phyloP scores from a whole-genome alignment of 2,888 invertebrate genomes.

The Arrhopalites spinosus region DNA sequence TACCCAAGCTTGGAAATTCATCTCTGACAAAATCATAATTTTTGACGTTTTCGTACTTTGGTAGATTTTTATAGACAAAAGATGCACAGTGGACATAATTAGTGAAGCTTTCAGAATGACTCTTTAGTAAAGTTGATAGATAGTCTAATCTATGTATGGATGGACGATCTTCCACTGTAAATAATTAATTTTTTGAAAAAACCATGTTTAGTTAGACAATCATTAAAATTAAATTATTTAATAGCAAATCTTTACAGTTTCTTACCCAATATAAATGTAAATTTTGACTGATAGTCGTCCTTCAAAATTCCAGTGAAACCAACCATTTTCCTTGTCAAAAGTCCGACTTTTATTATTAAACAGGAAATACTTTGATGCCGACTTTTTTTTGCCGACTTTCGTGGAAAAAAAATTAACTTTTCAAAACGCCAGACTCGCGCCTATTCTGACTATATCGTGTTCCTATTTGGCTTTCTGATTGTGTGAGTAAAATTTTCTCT shows the following conservation, averaged over 20 bases:
- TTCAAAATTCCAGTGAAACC: constrained; percentile 42
- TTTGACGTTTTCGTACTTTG: neutral
- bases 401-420: no score
- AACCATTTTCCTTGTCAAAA: constrained; percentile 38
- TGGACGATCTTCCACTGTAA: constrained; percentile 42
- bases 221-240: constrained; percentile 8
- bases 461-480: neutral
- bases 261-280: constrained; percentile 42
- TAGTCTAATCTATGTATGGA: constrained; percentile 36
- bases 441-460: neutral
- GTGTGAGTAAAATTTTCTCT: constrained; percentile 47
- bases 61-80: constrained; percentile 8
- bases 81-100: neutral
- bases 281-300: constrained; percentile 27
- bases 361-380: no score
- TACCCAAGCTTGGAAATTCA: constrained; percentile 17
- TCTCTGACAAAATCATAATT: constrained; percentile 7
- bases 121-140: constrained; percentile 28
- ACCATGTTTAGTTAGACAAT: no score
- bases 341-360: no score
- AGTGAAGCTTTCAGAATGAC: constrained; percentile 9
- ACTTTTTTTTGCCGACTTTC: no score
- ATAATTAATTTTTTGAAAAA: no score
- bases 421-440: no score
- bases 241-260: neutral